These are phyloP conservation scores for Asbolus verrucosus DNA, from an alignment of 1,140 invertebrate species.

Conservation along the genomic window DNA sequence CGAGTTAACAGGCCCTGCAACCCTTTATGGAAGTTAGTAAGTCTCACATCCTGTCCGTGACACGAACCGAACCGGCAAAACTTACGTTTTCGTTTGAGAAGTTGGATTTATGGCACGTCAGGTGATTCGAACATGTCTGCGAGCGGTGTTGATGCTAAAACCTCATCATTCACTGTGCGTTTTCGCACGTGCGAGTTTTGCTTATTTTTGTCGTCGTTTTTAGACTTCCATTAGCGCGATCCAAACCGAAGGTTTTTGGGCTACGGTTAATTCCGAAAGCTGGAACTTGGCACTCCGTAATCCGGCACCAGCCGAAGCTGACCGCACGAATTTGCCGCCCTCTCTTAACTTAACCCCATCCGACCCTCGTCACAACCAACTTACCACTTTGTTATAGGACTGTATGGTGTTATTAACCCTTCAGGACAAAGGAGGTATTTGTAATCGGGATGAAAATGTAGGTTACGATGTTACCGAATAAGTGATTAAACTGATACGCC, in stretches of 20 bases:
- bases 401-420: constrained; percentile 38
- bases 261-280: constrained; percentile 14
- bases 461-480: constrained; percentile 27
- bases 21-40: background rate
- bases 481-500: constrained; percentile 25
- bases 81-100: background rate
- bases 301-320: constrained; percentile 34
- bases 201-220: constrained; percentile 9
- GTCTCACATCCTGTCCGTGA: constrained; percentile 1
- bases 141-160: too few species aligned
- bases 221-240: background rate
- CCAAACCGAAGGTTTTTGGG: background rate
- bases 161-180: too few species aligned
- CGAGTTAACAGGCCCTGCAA: too few species aligned
- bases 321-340: constrained; percentile 30
- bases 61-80: constrained; percentile 7
- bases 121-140: constrained; percentile 4
- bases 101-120: constrained; percentile 29
- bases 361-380: constrained; percentile 33
- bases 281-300: constrained; percentile 20
- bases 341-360: constrained; percentile 1
- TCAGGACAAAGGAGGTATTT: constrained; percentile 34
- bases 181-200: constrained; percentile 12
- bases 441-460: constrained; percentile 36
- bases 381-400: constrained; percentile 35